These are phyloP conservation scores for Gymnoscopelus braueri DNA, from an alignment of 2,797 vertebrate species.

Conservation along the genomic window DNA sequence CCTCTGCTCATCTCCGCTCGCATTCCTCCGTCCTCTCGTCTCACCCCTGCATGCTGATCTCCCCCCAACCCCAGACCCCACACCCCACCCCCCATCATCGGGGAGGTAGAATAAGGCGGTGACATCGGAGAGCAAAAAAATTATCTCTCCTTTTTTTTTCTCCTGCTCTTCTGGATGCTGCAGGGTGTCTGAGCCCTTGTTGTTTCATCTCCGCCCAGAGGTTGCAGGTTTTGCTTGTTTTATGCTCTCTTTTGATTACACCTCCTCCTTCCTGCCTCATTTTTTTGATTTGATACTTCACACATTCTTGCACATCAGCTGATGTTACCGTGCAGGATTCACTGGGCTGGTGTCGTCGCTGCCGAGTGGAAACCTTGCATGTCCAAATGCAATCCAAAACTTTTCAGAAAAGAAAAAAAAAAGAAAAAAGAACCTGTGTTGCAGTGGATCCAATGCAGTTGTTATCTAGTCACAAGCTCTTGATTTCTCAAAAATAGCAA, in stretches of 20 bases:
- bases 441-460: too few relatives aligned
- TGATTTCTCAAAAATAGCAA: too few relatives aligned
- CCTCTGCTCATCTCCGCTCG: constrained; percentile 36
- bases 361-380: too few relatives aligned
- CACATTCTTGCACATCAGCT: constrained; percentile 37
- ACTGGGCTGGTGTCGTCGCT: constrained; percentile 18
- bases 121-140: constrained; percentile 25
- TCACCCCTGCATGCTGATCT: too few relatives aligned
- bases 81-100: constrained; percentile 50
- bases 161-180: constrained; percentile 34
- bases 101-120: constrained; percentile 31
- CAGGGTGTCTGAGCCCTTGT: constrained; percentile 36
- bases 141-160: constrained; percentile 14
- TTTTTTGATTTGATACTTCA: constrained; percentile 45
- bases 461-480: too few relatives aligned
- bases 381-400: too few relatives aligned
- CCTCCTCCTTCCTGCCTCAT: constrained; percentile 32
- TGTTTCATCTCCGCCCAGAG: constrained; percentile 43
- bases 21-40: background rate
- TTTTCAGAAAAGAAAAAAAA: too few relatives aligned
- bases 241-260: constrained; percentile 44
- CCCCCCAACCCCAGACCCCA: too few relatives aligned
- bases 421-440: too few relatives aligned
- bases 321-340: constrained; percentile 32
- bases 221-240: constrained; percentile 28